Evolutionary conservation across 2,113 vertebrate species (phyloP), one percentile per base, ranked within the genome.

Genomic region (Nansenia antarctica): DNA sequence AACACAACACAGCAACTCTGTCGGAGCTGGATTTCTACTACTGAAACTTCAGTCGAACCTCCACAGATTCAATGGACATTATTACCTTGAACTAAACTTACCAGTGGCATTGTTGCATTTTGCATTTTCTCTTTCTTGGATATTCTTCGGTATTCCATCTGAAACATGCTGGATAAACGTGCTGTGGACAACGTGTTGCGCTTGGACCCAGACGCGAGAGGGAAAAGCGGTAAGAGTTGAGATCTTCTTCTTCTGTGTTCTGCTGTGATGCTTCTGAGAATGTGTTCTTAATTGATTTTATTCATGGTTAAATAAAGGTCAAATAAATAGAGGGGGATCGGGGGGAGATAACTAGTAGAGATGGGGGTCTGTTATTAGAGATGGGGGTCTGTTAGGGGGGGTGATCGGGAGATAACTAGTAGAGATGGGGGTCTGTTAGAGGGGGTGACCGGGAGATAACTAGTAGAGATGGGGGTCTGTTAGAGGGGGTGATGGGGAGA

Each of bases 141-240:
- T 22, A 53, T n/a, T n/a, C n/a, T n/a, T n/a, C n/a, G n/a, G n/a
- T 20, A 42, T 24, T 45, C 42, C 24, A 3, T 45, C 45, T n/a
- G 45, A 62, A 68, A 76, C 69, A 74, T 78, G 91, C 70, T 91
- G 79, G 85, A 91, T 34, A 90, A 81, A 70, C 65, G 73, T 9
- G 8, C 57, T 2, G 70, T 69, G 32, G 86, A 89, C n/a, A n/a
- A n/a, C n/a, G n/a, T n/a, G 57, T 49, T 78, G n/a, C 62, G 63
- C 0, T 29, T 69, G 67, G 80, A 86, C 53, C 74, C 83, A n/a
- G 83, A 84, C 0, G 65, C 66, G 4, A 20, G 61, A 26, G 85
- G 59, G 20, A 84, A 84, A 72, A 35, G 15, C 26, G 77, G 84
- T 86, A 67, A 78, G 76, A 62, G 31, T 27, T 26, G 4, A 39